Evolutionary conservation across 2,888 invertebrate species (phyloP), one percentile per base, ranked within the genome.

Genomic region (Mythimna loreyi): DNA sequence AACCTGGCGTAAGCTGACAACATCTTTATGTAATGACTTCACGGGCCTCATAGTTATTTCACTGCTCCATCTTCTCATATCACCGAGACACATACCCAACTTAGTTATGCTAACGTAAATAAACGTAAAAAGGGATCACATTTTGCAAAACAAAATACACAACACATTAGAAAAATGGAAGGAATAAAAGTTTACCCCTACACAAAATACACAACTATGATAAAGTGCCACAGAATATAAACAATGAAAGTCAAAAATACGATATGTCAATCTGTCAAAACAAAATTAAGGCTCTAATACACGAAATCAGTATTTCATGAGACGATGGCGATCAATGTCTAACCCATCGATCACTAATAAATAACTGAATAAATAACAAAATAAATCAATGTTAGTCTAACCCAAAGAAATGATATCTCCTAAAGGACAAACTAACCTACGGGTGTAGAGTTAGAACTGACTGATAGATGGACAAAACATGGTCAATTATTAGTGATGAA

Each of bases 1-100:
- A 95, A 93, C 84, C 91, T 94, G 89, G 96, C 94, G 89, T 96
- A 96, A 84, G 91, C 88, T 86, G 93, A 91, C 90, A 95, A 91
- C 95, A 95, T 95, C 82, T 91, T 94, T 85, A 84, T 84, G 83
- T 83, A 84, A 84, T 83, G 85, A 81, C 80, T 91, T 89, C 88
- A 86, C 81, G 80, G 87, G 83, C 91, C 84, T 93, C 95, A 94
- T 95, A 91, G 85, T 92, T 92, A 85, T 77, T 87, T 83, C 78
- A 81, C 88, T 90, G 91, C 82, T 89, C 88, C 92, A 93, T 94
- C 76, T 90, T 89, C 81, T 84, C 67, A 66, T 73, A 72, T 61
- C 78, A 83, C 72, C 74, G 80, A 82, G 80, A 87, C 84, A 83
- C 89, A 90, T 90, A 72, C 79, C 87, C 87, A 85, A 84, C 75